Percentiles rank a stretch among this genome's conserved stretches.
Conservation (phyloP, 2,888 invertebrate species). For the Pediacus dermestoides region DNA sequence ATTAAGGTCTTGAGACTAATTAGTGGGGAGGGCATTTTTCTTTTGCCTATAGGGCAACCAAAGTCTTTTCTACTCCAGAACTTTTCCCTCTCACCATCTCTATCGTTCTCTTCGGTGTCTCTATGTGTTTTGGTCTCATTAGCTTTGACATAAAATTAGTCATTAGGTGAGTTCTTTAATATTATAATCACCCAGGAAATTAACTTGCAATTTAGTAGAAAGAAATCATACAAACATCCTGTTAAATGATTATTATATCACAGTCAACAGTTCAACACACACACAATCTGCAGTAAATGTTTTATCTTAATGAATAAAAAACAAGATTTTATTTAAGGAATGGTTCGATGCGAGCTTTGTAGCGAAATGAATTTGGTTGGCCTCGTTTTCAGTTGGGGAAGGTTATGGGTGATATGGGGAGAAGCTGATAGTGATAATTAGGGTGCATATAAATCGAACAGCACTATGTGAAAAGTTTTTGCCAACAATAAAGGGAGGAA, state of each 20-base stretch:
- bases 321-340: too few species aligned
- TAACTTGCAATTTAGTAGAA: too few species aligned
- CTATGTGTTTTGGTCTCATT: slow-evolving; percentile 42
- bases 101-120: slow-evolving; percentile 22
- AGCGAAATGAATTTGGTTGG: too few species aligned
- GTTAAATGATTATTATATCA: too few species aligned
- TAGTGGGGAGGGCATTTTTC: slow-evolving; percentile 52
- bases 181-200: too few species aligned
- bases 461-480: slow-evolving; percentile 9
- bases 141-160: slow-evolving; percentile 51
- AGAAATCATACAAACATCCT: too few species aligned
- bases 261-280: too few species aligned
- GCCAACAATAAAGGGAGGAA: slow-evolving; percentile 2
- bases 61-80: slow-evolving; percentile 31
- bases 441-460: slow-evolving; percentile 12
- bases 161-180: slow-evolving; percentile 45
- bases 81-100: slow-evolving; percentile 27
- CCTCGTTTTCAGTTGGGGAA: too few species aligned
- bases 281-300: too few species aligned
- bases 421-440: slow-evolving; percentile 13
- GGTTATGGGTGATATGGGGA: slow-evolving; percentile 12
- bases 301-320: too few species aligned
- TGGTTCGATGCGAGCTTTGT: too few species aligned
- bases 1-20: slow-evolving; percentile 65
- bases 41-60: too few species aligned